Evolutionary conservation across 2,797 vertebrate genomes (phyloP), one percentile per base, ranked within the genome.

Genomic region (Aeoliscus strigatus): DNA sequence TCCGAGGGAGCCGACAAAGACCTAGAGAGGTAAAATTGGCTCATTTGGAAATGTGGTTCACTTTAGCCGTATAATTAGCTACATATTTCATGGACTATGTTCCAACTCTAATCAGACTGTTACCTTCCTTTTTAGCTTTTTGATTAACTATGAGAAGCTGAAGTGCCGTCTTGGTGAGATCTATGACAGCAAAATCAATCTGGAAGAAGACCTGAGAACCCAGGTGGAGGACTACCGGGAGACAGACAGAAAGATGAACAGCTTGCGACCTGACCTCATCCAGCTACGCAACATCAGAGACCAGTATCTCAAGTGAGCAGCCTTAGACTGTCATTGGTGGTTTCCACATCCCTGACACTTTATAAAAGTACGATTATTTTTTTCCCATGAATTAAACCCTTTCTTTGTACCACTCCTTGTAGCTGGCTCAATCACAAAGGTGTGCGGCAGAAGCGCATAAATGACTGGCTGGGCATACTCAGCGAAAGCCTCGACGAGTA

Each of bases 351-450:
- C 14, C 8, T 5, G 14, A 8, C 39, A 32, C 3, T n/a, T 10
- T 3, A 16, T 15, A 18, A 24, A 31, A 18, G 6, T 21, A n/a
- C n/a, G n/a, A n/a, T n/a, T n/a, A n/a, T n/a, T n/a, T n/a, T n/a
- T n/a, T n/a, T n/a, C n/a, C n/a, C n/a, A n/a, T 23, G 21, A 23
- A 23, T 24, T 15, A 2, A 14, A 30, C 10, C 6, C 7, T 1
- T 54, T 46, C 18, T 41, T 37, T 49, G 2, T 18, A 27, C 14
- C 1, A 55, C 11, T 49, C 3, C 8, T 18, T 64, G 33, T 84
- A 99, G 96, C 58, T 99, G 96, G 96, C 94, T 99, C 56, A 99
- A 90, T 87, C 94, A 97, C 88, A 99, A 96, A 90, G 96, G 96
- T 7, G 96, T 98, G 58, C 90, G 94, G 51, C 96, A 98, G 88